Conservation (phyloP, 1,140 invertebrate genomes). For the Wiebesia pumilae region DNA sequence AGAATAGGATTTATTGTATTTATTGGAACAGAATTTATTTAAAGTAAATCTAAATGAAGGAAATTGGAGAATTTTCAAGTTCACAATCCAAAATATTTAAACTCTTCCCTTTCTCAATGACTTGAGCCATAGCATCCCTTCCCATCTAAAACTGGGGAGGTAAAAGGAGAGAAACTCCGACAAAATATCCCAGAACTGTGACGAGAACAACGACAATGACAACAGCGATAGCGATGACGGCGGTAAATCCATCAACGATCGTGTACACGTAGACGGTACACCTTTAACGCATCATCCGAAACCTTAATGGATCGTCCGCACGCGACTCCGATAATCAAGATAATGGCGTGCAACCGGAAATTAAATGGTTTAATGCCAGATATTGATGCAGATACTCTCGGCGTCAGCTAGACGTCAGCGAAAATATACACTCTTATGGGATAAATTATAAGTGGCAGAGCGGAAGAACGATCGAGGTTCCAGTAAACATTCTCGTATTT, state of each 20-base stretch:
- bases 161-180: not conserved
- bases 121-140: no score
- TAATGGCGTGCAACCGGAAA: slow-evolving; percentile 39
- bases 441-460: no score
- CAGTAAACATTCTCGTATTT: no score
- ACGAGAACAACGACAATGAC: no score
- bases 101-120: no score
- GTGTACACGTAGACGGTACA: not conserved
- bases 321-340: slow-evolving; percentile 35
- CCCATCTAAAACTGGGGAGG: not conserved
- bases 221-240: not conserved
- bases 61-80: no score
- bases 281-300: not conserved
- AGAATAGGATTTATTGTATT: no score
- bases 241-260: slow-evolving; percentile 31
- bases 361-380: slow-evolving; percentile 35
- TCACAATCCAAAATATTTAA: no score
- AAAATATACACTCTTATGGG: not conserved
- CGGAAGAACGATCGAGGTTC: no score
- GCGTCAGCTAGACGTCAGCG: not conserved
- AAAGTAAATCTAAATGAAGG: no score
- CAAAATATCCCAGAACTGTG: not conserved
- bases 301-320: slow-evolving; percentile 25
- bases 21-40: no score
- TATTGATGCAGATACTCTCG: not conserved